These are phyloP conservation scores for Melinaea marsaeus DNA, from an alignment of 2,888 invertebrate genomes.

Conservation along the genomic window DNA sequence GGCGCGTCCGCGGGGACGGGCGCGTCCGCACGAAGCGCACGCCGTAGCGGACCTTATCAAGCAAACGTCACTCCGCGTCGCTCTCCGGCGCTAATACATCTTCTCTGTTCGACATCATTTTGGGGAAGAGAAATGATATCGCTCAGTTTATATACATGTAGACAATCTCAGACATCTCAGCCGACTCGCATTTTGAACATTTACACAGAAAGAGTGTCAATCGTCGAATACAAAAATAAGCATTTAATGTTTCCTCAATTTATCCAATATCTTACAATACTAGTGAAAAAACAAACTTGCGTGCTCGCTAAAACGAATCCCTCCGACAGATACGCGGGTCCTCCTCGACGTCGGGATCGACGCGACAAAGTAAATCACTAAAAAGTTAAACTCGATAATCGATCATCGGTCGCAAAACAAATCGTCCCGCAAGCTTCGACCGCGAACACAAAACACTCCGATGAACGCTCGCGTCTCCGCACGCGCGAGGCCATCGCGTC, in stretches of 20 bases:
- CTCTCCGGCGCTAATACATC: conserved; percentile 37
- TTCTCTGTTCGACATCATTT: conserved; percentile 64
- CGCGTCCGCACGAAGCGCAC: conserved; percentile 11
- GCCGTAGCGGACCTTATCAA: conserved; percentile 45
- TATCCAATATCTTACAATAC: conserved; percentile 72
- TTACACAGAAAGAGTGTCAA: conserved; percentile 69
- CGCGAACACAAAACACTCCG: conserved; percentile 70
- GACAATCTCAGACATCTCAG: conserved; percentile 27
- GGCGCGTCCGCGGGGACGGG: conserved; percentile 31
- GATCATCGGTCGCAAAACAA: conserved; percentile 72
- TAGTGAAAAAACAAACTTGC: conserved; percentile 66
- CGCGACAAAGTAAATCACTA: conserved; percentile 53
- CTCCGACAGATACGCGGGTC: conserved; percentile 55
- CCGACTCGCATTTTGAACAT: conserved; percentile 52
- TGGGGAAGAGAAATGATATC: conserved; percentile 71
- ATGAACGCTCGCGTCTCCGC: conserved; percentile 63
- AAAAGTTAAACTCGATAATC: conserved; percentile 57
- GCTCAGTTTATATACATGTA: conserved; percentile 47
- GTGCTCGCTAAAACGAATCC: conserved; percentile 64
- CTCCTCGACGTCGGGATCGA: conserved; percentile 52
- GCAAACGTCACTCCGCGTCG: conserved; percentile 52
- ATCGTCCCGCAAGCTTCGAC: conserved; percentile 71
- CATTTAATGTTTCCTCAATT: conserved; percentile 74
- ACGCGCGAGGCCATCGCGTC: conserved; percentile 55
- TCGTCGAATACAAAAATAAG: conserved; percentile 77